Conservation (phyloP, 2,113 vertebrate species). For the Prunella himalayana region DNA sequence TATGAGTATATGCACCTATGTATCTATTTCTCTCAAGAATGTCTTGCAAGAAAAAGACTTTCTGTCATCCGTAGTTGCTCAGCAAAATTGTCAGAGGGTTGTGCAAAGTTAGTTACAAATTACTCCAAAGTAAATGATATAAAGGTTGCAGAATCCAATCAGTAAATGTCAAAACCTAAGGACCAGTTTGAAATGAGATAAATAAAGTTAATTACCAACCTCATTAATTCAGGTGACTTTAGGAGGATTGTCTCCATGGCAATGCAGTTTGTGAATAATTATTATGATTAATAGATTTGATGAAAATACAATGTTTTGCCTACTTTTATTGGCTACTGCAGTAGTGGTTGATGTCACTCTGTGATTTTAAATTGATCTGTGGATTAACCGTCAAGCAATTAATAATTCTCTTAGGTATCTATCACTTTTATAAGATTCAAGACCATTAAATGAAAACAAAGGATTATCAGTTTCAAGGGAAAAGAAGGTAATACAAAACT, state of each 20-base stretch:
- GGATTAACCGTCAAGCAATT: background rate
- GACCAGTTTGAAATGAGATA: constrained; percentile 35
- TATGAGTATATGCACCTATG: background rate
- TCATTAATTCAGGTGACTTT: constrained; percentile 56
- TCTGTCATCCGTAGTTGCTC: background rate
- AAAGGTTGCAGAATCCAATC: constrained; percentile 33
- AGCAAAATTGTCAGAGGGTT: background rate
- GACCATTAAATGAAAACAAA: background rate
- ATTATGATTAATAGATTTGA: background rate
- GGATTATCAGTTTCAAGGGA: background rate
- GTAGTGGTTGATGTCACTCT: background rate
- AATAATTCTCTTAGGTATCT: background rate
- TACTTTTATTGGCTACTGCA: background rate
- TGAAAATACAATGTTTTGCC: background rate
- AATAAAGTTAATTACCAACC: constrained; percentile 40
- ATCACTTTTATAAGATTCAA: background rate
- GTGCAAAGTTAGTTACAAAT: background rate
- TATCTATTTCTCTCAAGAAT: background rate
- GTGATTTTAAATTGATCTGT: background rate
- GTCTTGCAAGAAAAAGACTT: background rate
- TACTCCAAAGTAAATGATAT: background rate
- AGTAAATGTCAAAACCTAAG: constrained; percentile 31
- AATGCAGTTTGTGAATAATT: constrained; percentile 22
- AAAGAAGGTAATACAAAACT: background rate
- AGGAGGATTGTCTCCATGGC: constrained; percentile 14